phyloP scores from a whole-genome alignment of 2,888 invertebrate species.

The Blera fallax region DNA sequence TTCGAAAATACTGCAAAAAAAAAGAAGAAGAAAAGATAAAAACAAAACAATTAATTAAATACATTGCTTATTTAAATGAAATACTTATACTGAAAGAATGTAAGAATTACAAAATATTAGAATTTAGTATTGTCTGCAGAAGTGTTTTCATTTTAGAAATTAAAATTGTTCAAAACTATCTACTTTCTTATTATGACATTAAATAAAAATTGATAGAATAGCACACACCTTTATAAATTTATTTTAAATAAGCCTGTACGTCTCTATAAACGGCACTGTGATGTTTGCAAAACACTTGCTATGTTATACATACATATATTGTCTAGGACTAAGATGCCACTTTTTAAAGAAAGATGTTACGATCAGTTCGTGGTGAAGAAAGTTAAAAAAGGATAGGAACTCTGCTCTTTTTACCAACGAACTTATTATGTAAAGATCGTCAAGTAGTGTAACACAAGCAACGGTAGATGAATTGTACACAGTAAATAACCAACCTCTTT shows the following conservation, averaged over 20 bases:
- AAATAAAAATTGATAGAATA: slow-evolving; percentile 68
- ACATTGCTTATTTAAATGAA: slow-evolving; percentile 44
- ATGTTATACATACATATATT: too few species aligned
- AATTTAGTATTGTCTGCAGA: slow-evolving; percentile 53
- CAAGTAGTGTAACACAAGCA: too few species aligned
- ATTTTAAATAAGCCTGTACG: background rate
- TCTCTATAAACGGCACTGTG: too few species aligned
- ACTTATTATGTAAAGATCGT: too few species aligned
- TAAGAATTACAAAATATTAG: slow-evolving; percentile 50
- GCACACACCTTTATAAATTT: background rate
- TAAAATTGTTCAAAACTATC: slow-evolving; percentile 66
- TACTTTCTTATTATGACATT: slow-evolving; percentile 67
- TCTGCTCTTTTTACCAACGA: too few species aligned
- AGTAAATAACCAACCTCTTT: too few species aligned
- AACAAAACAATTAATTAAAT: slow-evolving; percentile 14
- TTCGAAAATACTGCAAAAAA: slow-evolving; percentile 19
- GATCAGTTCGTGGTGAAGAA: too few species aligned
- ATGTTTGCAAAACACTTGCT: too few species aligned
- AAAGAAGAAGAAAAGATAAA: background rate
- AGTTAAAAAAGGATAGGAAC: too few species aligned
- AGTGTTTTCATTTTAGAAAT: slow-evolving; percentile 58
- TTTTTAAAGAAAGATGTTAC: too few species aligned
- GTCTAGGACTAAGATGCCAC: too few species aligned
- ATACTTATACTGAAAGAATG: slow-evolving; percentile 27
- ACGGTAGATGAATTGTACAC: too few species aligned